Evolutionary conservation across 2,797 vertebrate genomes (phyloP).

Genomic region (Tapera naevia): DNA sequence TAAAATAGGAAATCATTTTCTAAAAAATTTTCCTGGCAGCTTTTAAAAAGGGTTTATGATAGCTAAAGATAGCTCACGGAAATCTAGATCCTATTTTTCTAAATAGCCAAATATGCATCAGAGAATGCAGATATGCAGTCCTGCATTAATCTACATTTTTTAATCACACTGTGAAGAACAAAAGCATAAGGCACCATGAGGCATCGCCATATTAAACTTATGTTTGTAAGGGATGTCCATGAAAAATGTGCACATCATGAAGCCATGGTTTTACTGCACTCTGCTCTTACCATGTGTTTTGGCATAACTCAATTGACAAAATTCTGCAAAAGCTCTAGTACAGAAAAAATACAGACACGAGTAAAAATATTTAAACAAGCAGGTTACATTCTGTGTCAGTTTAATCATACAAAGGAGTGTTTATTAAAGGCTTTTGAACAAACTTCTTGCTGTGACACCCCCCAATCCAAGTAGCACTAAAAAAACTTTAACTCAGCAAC

Average conservation of each 20-base stretch:
- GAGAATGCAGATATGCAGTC: constrained; percentile 56
- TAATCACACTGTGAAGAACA: constrained; percentile 19
- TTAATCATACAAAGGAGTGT: neutral
- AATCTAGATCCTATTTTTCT: constrained; percentile 48
- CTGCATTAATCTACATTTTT: constrained; percentile 22
- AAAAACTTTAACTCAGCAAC: neutral
- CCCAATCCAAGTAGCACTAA: neutral
- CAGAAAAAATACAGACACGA: neutral
- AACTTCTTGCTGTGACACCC: neutral
- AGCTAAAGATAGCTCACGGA: constrained; percentile 45
- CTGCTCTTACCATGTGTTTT: neutral
- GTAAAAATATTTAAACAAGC: neutral
- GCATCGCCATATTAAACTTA: neutral
- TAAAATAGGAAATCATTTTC: constrained; percentile 58
- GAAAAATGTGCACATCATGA: fast-evolving
- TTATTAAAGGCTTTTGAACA: neutral
- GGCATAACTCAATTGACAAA: neutral
- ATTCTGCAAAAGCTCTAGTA: neutral
- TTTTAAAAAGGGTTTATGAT: constrained; percentile 31
- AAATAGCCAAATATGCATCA: constrained; percentile 59
- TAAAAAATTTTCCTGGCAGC: constrained; percentile 50
- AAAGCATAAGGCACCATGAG: neutral
- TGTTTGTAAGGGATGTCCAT: fast-evolving
- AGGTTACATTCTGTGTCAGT: neutral
- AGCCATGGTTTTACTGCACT: neutral